These are phyloP conservation scores for Eulemur rufifrons DNA, from an alignment of 2,113 vertebrate species.

Conservation along the genomic window DNA sequence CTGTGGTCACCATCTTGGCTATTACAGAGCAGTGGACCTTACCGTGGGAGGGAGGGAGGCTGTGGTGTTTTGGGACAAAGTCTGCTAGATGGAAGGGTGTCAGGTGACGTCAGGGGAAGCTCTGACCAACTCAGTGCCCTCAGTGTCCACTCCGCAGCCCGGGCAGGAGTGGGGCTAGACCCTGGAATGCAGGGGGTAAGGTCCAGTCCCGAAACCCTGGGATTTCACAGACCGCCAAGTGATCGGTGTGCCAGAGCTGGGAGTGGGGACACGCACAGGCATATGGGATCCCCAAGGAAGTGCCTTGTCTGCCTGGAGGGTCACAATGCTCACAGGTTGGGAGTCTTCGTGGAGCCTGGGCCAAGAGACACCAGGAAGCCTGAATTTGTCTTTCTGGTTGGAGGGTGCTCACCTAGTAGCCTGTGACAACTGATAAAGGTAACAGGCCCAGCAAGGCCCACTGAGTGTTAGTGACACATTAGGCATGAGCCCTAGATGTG, in stretches of 20 bases:
- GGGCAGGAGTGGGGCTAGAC: neutral
- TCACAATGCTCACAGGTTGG: too few relatives aligned
- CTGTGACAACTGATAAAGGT: too few relatives aligned
- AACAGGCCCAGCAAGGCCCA: too few relatives aligned
- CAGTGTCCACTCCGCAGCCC: neutral
- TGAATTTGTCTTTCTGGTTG: too few relatives aligned
- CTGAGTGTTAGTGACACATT: too few relatives aligned
- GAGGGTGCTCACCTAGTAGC: too few relatives aligned
- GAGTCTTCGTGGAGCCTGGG: too few relatives aligned
- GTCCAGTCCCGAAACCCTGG: neutral
- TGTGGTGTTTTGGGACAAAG: neutral
- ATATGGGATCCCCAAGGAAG: neutral
- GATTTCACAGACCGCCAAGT: neutral
- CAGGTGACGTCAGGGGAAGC: too few relatives aligned
- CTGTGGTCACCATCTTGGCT: neutral
- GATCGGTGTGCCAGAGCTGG: neutral
- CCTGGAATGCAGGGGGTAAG: neutral
- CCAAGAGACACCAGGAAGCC: too few relatives aligned
- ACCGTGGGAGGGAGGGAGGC: rapidly evolving
- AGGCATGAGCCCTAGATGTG: too few relatives aligned
- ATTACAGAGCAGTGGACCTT: neutral
- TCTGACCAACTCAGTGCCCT: neutral
- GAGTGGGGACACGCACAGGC: rapidly evolving
- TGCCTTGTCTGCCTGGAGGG: too few relatives aligned
- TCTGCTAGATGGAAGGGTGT: too few relatives aligned